A percentile compares a stretch with the other conserved stretches of the same genome.
These are phyloP conservation scores for Montipora capricornis DNA, from an alignment of 64 coral and sea anemone species.

Conservation along the genomic window DNA sequence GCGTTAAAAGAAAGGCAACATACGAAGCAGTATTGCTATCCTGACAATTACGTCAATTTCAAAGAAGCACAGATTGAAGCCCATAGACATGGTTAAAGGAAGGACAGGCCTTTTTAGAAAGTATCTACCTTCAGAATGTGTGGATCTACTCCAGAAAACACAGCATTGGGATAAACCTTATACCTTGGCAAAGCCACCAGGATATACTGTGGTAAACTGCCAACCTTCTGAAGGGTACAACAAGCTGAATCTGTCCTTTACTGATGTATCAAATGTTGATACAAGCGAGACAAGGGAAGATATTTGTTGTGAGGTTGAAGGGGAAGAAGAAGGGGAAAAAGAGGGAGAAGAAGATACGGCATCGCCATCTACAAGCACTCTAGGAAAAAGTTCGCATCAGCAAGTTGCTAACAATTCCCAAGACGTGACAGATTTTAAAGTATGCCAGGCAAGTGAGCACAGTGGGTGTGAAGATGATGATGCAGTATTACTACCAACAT, in stretches of 20 bases:
- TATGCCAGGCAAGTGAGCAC: too few relatives aligned
- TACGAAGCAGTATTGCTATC: conserved; percentile 15
- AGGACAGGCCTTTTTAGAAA: conserved; percentile 24
- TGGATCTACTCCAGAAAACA: neutral
- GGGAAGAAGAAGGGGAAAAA: neutral
- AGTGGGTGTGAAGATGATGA: too few relatives aligned
- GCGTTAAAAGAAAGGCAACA: neutral
- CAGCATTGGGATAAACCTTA: conserved; percentile 15
- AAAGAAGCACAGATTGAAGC: conserved; percentile 30
- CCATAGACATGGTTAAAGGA: conserved; percentile 10
- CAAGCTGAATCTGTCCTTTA: neutral
- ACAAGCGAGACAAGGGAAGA: too few relatives aligned
- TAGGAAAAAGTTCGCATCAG: too few relatives aligned
- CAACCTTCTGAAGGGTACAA: neutral
- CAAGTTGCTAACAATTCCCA: too few relatives aligned
- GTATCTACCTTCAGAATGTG: conserved; percentile 5
- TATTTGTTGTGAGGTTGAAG: too few relatives aligned
- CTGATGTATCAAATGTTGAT: neutral
- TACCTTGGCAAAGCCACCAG: neutral
- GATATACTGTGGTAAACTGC: neutral
- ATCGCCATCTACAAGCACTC: too few relatives aligned
- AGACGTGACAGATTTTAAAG: too few relatives aligned
- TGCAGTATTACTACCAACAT: too few relatives aligned
- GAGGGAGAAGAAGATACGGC: neutral
- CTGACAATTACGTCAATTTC: conserved; percentile 13